A percentile compares a stretch with the other conserved stretches of the same genome.
Evolutionary conservation across 2,888 invertebrate species (phyloP).

Genomic region (Stomorhina lunata): DNA sequence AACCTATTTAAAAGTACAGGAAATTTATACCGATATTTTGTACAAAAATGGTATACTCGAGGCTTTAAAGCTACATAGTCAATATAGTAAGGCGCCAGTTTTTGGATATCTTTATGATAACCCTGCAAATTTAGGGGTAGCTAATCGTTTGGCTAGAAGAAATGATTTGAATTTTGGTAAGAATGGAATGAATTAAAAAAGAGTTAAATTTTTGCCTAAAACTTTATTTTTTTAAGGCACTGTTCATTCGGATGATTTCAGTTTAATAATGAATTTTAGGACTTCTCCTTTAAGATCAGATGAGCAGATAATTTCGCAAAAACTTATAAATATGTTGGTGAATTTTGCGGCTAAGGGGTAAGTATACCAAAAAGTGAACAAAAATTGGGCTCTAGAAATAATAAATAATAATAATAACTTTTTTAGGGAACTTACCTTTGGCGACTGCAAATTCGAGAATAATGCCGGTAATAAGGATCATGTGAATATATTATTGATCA

Average conservation of each 20-base stretch:
- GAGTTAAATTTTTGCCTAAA: too few relatives aligned
- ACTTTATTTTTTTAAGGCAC: conserved; percentile 56
- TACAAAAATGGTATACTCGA: conserved; percentile 83
- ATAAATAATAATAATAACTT: too few relatives aligned
- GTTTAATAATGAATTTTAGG: conserved; percentile 43
- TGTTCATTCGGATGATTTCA: conserved; percentile 63
- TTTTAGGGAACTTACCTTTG: conserved; percentile 66
- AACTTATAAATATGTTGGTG: conserved; percentile 64
- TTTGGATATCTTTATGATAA: conserved; percentile 84
- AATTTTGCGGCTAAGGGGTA: conserved; percentile 30
- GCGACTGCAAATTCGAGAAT: conserved; percentile 68
- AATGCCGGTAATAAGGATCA: conserved; percentile 63
- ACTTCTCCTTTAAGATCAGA: conserved; percentile 50
- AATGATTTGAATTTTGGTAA: conserved; percentile 81
- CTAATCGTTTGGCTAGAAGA: conserved; percentile 81
- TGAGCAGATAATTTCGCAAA: conserved; percentile 44
- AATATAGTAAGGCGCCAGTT: conserved; percentile 81
- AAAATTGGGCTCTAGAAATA: too few relatives aligned
- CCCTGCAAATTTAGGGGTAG: conserved; percentile 82
- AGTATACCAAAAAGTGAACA: neutral
- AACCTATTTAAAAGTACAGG: conserved; percentile 74
- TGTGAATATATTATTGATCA: conserved; percentile 68
- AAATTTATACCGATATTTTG: conserved; percentile 84
- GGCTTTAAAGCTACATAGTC: conserved; percentile 82
- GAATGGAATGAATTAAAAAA: too few relatives aligned